Percentiles rank a stretch among this genome's conserved stretches.
Conservation (phyloP, 1,140 invertebrate genomes). For the Diabrotica undecimpunctata region DNA sequence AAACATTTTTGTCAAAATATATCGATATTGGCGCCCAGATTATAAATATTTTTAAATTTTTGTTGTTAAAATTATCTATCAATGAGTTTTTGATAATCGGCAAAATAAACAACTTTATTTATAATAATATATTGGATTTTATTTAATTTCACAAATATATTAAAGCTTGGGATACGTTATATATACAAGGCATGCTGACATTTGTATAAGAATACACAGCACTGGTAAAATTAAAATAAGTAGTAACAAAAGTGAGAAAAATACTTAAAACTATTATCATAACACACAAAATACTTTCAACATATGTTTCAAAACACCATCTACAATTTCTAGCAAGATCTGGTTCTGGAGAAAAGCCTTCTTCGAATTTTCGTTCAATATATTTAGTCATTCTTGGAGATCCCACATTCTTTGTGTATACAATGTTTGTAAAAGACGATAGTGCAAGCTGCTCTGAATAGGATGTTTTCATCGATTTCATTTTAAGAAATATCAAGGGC, state of each 20-base stretch:
- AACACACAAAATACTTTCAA: constrained; percentile 44
- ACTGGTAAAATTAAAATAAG: constrained; percentile 60
- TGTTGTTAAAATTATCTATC: too few species aligned
- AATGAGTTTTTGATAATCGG: too few species aligned
- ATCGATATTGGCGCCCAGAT: too few species aligned
- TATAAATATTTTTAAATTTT: too few species aligned
- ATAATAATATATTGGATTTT: not conserved
- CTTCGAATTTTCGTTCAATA: constrained; percentile 20
- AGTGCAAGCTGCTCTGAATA: constrained; percentile 27
- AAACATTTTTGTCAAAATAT: too few species aligned
- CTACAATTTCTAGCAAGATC: not conserved
- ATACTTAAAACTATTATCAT: constrained; percentile 50
- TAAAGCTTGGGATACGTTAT: constrained; percentile 49
- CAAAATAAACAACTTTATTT: too few species aligned
- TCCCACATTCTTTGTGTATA: constrained; percentile 3
- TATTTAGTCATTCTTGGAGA: not conserved
- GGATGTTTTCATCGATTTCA: constrained; percentile 37
- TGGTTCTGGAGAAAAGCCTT: not conserved
- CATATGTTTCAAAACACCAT: constrained; percentile 22
- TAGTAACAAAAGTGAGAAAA: constrained; percentile 55
- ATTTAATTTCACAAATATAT: constrained; percentile 26
- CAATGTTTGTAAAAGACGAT: constrained; percentile 30
- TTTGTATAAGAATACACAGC: constrained; percentile 51
- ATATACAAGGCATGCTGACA: constrained; percentile 61
- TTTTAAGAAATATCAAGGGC: constrained; percentile 71